phyloP scores from a whole-genome alignment of 2,797 vertebrate genomes.

The Gadopsis bispinosus region DNA sequence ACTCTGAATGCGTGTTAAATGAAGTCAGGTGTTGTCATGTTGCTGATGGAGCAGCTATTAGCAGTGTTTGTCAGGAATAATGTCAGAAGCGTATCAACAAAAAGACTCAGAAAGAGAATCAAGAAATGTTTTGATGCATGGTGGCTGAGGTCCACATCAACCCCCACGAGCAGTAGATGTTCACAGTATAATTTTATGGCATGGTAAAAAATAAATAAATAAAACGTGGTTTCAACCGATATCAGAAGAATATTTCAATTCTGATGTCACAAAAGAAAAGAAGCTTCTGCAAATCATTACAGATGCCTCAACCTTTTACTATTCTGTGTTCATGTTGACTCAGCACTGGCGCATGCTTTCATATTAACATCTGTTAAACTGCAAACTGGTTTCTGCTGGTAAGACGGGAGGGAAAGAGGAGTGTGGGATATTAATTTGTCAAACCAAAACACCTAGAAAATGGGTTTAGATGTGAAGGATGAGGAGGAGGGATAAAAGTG shows the following conservation, averaged over 20 bases:
- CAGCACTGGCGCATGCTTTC: constrained; percentile 30
- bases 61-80: constrained; percentile 9
- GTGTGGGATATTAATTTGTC: constrained; percentile 24
- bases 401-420: background rate
- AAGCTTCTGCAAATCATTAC: constrained; percentile 37
- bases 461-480: background rate
- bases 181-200: constrained; percentile 19
- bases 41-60: constrained; percentile 7
- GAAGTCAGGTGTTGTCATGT: constrained; percentile 19
- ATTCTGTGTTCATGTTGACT: constrained; percentile 34
- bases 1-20: constrained; percentile 18
- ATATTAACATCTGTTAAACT: constrained; percentile 39
- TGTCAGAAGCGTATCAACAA: background rate
- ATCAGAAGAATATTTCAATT: constrained; percentile 33
- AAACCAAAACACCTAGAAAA: constrained; percentile 26
- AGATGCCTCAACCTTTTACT: constrained; percentile 15
- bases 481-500: background rate
- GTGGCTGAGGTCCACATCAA: constrained; percentile 21
- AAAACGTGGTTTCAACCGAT: constrained; percentile 11
- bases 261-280: constrained; percentile 11
- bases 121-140: constrained; percentile 21
- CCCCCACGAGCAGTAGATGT: constrained; percentile 22
- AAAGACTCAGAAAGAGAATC: background rate
- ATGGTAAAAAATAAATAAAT: background rate
- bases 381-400: constrained; percentile 20